phyloP scores from a whole-genome alignment of 2,113 vertebrate species.

The Phrynosoma blainvillii region DNA sequence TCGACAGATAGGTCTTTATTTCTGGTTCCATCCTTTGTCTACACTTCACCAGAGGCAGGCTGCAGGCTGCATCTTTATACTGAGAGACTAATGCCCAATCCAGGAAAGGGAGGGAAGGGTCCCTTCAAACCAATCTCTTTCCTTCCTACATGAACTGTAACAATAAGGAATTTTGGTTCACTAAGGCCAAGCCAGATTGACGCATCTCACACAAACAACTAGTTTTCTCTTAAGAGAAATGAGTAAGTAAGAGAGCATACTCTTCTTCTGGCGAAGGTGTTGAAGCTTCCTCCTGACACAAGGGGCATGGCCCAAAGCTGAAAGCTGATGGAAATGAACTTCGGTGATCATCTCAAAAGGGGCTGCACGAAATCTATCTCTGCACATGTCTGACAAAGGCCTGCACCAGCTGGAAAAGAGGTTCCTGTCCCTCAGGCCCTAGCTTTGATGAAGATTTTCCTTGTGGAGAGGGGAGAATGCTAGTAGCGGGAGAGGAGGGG shows the following conservation, averaged over 20 bases:
- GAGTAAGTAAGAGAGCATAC: no score
- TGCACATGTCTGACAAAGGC: constrained; percentile 93
- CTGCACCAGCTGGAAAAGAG: constrained; percentile 93
- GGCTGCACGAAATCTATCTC: constrained; percentile 77
- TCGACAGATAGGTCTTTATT: constrained; percentile 61
- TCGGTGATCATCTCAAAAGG: neutral
- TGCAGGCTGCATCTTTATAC: constrained; percentile 33
- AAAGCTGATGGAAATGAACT: neutral
- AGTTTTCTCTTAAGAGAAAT: fast-evolving
- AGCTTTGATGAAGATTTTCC: constrained; percentile 86
- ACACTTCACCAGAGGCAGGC: constrained; percentile 38
- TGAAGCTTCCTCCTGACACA: neutral
- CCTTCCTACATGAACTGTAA: constrained; percentile 65
- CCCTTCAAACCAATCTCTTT: neutral
- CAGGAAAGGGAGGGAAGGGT: neutral
- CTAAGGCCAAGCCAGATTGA: constrained; percentile 18
- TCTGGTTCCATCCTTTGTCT: constrained; percentile 34
- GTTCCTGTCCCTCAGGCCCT: constrained; percentile 91
- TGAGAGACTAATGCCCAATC: constrained; percentile 44
- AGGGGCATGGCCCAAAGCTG: no score
- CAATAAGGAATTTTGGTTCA: constrained; percentile 68
- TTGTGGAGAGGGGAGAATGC: constrained; percentile 86
- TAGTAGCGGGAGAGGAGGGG: constrained; percentile 86
- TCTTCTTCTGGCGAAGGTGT: constrained; percentile 4
- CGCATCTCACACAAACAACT: neutral